Evolutionary conservation across 2,888 invertebrate species (phyloP), one percentile per base, ranked within the genome.

Genomic region (Drosophila trichaetosa): DNA sequence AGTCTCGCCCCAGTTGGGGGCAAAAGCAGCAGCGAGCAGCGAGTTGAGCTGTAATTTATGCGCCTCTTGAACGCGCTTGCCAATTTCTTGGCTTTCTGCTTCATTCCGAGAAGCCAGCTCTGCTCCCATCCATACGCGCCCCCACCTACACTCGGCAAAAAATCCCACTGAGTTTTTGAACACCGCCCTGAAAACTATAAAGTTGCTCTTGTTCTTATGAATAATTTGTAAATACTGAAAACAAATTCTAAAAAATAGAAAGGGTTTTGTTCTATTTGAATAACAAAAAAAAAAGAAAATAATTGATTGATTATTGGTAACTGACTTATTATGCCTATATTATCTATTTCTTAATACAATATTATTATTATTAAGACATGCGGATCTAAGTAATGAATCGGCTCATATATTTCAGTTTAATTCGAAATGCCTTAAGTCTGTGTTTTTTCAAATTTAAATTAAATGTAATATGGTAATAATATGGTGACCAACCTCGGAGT

Each of bases 61-160:
- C 88, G 88, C 77, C 82, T 86, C 82, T 86, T 86, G 73, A 77
- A 85, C 87, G 85, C 83, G 83, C 82, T 88, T 86, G 86, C 85
- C 87, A 80, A 86, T 86, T 85, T 79, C 87, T 73, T 56, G 64
- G 80, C 60, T 60, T 76, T 69, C 67, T 57, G 67, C 48, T 34
- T 65, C 68, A 52, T 83, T 84, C 80, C 76, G 70, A 82, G 84
- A 83, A 82, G 68, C 72, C 73, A 58, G 73, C 74, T 42, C 34
- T 27, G 38, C 54, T 27, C 27, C 54, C 57, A 46, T 49, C 59
- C 65, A 48, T 46, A 10, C 72, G 33, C 52, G 36, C 58, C 61
- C 27, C 48, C 40, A 38, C 27, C 11, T 56, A n/a, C 13, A 27
- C 48, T 46, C 8, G 8, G 1, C 24, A 8, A 16, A 46, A 46